Conservation (phyloP, 2,888 invertebrate species). For the Eupithecia abbreviata region DNA sequence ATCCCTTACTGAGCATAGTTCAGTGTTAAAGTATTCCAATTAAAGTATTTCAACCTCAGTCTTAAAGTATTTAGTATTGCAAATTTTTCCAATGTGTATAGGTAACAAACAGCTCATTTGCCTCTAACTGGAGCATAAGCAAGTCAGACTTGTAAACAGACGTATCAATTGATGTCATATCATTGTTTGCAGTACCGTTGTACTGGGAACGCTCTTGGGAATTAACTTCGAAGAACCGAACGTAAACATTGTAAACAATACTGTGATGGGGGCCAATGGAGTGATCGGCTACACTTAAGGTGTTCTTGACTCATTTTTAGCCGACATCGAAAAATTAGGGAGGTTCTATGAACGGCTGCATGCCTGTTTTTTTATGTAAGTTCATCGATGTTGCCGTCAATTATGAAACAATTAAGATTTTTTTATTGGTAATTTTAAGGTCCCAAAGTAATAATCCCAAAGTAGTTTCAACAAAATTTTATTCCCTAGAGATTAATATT, state of each 20-base stretch:
- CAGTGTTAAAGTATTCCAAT: no score
- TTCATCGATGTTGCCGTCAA: no score
- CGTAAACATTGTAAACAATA: slow-evolving; percentile 57
- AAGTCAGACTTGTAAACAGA: slow-evolving; percentile 44
- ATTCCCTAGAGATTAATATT: no score
- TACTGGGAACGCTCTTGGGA: slow-evolving; percentile 58
- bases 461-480: no score
- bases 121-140: slow-evolving; percentile 42
- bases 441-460: no score
- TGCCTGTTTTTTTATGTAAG: no score
- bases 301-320: neutral
- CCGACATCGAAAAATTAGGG: neutral
- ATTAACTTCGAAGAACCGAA: slow-evolving; percentile 56
- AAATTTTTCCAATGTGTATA: slow-evolving; percentile 36
- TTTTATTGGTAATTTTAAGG: no score
- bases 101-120: slow-evolving; percentile 46
- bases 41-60: no score
- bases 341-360: no score
- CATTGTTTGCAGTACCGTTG: slow-evolving; percentile 60
- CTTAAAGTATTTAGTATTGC: slow-evolving; percentile 5
- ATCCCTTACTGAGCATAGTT: neutral
- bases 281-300: slow-evolving; percentile 58
- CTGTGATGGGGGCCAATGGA: slow-evolving; percentile 57
- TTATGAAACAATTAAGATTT: no score
- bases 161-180: slow-evolving; percentile 53